Base-by-base conservation (phyloP, 2,888 invertebrate species). In the Tenthredo notha region DNA sequence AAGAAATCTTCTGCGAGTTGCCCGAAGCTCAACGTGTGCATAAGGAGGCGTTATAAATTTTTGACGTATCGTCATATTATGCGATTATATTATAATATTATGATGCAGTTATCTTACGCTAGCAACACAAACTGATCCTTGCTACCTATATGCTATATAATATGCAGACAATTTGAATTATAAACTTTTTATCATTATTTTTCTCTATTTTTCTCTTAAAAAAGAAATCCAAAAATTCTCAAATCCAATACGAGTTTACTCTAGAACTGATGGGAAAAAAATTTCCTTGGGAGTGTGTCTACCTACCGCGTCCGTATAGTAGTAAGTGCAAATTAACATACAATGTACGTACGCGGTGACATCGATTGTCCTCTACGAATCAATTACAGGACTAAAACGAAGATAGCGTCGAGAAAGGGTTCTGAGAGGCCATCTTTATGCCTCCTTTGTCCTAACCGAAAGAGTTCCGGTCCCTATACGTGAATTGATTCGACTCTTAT, bases 1-100 rank as follows among this genome's bases (percentile, higher is more conserved):
- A 90, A 90, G 91, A 91, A 90, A 86, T 74, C 72, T 33, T n/a
- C 47, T 50, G 47, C 67, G 67, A 83, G 43, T 7, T 54, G 25
- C 58, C 37, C 1, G n/a, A 37, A 78, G 18, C 78, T 25, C 33
- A 4, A 37, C 86, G 86, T 43, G 78, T 65, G 85, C 72, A 58
- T 72, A 58, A 84, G 74, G 61, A 84, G 75, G 84, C 84, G 84
- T 84, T 84, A 61, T 84, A 74, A 84, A 84, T 74, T 74, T 67
- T 74, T 84, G 74, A 72, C 84, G 72, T 75, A 83, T 83, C 83
- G 83, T 65, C 18, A 50, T 65, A 83, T 83, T 83, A 83, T 83
- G 50, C 83, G 37, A 61, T 15, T 74, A 40, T 74, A 74, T 43
- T 21, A 43, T 40, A 40, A 47, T 33, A 33, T 18, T n/a, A 47